These are phyloP conservation scores for Oppia nitens DNA, from an alignment of 1,140 invertebrate species.

Conservation along the genomic window DNA sequence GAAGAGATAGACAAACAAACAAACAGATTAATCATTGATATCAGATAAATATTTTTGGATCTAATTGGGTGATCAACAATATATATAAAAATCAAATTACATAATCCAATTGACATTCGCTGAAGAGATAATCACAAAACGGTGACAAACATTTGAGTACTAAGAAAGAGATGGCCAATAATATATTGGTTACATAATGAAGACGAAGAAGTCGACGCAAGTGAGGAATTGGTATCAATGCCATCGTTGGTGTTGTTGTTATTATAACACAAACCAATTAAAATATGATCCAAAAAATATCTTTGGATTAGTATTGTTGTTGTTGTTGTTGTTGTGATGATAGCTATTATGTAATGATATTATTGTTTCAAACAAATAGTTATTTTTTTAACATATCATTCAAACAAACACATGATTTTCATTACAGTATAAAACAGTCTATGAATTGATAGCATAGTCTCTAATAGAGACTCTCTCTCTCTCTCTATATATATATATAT, in stretches of 20 bases:
- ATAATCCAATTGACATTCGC: constrained; percentile 59
- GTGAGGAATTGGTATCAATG: constrained; percentile 39
- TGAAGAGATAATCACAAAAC: constrained; percentile 49
- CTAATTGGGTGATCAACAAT: not conserved
- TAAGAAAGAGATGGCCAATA: constrained; percentile 66
- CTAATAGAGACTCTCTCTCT: no score
- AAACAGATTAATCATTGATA: constrained; percentile 1
- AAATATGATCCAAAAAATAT: no score
- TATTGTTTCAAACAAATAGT: no score
- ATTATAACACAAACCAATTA: no score
- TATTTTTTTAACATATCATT: no score
- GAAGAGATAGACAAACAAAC: constrained; percentile 14
- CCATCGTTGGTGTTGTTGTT: constrained; percentile 18
- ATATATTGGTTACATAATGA: constrained; percentile 70
- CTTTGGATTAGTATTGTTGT: no score
- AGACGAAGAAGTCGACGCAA: constrained; percentile 52
- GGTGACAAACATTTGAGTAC: constrained; percentile 48
- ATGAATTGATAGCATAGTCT: no score
- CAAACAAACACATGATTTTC: no score
- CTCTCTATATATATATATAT: no score
- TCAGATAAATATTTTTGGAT: constrained; percentile 21
- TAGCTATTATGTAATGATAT: no score
- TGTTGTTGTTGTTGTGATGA: no score
- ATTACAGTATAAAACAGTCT: no score
- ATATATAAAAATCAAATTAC: constrained; percentile 26